Evolutionary conservation across 2,888 invertebrate genomes (phyloP).

Genomic region (Drosophila lacicola): DNA sequence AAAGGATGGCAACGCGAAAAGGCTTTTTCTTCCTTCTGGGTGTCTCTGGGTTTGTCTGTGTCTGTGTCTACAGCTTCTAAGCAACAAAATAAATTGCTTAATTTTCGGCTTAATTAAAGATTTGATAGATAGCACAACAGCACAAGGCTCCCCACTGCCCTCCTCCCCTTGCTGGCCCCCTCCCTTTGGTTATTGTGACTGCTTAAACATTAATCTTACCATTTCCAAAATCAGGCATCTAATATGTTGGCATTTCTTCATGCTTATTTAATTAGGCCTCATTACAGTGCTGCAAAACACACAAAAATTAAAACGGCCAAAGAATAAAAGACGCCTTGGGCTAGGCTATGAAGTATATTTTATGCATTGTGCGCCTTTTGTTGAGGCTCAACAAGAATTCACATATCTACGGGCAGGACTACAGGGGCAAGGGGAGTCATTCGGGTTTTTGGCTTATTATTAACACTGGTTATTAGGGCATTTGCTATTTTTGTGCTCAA

Average conservation of each 20-base stretch:
- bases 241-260: conserved; percentile 23
- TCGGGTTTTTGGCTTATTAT: conserved; percentile 1
- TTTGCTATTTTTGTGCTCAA: conserved; percentile 46
- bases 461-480: conserved; percentile 13
- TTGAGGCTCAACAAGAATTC: conserved; percentile 7
- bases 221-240: conserved; percentile 25
- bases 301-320: background rate
- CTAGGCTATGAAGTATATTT: conserved; percentile 30
- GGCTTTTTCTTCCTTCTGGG: conserved; percentile 16
- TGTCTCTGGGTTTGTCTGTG: background rate
- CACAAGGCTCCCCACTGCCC: background rate
- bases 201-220: conserved; percentile 52
- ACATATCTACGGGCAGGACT: background rate
- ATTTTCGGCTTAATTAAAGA: conserved; percentile 82
- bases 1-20: conserved; percentile 50
- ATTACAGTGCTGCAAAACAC: conserved; percentile 8
- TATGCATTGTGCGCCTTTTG: conserved; percentile 28
- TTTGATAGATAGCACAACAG: conserved; percentile 46
- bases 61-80: conserved; percentile 14
- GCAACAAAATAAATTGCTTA: conserved; percentile 78
- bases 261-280: conserved; percentile 40
- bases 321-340: conserved; percentile 25
- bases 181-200: conserved; percentile 14
- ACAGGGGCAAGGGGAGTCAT: background rate
- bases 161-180: background rate